phyloP scores from a whole-genome alignment of 2,113 vertebrate genomes.

The Glareola pratincola region DNA sequence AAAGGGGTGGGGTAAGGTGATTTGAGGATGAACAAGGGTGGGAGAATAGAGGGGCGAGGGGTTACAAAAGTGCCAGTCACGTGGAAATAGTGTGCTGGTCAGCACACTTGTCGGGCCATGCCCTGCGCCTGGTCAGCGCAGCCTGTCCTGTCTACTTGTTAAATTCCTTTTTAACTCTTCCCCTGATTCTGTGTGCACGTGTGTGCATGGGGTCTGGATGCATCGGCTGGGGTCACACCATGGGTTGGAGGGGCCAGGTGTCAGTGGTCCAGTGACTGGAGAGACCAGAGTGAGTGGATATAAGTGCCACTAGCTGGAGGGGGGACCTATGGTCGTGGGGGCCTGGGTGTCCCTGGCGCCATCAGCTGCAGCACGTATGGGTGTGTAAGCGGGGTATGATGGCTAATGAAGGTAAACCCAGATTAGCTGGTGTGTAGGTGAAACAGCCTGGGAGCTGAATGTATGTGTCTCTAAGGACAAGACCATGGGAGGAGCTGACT shows the following conservation, averaged over 20 bases:
- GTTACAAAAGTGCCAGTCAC: neutral
- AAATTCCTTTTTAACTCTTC: neutral
- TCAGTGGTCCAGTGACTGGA: neutral
- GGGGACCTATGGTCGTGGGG: too few relatives aligned
- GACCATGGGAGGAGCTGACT: neutral
- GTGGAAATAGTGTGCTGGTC: neutral
- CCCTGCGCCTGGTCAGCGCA: accelerated
- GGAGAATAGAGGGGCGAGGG: neutral
- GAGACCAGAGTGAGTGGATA: neutral
- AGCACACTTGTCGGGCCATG: neutral
- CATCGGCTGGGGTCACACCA: neutral
- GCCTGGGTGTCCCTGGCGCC: neutral
- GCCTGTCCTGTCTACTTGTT: neutral
- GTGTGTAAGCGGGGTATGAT: neutral
- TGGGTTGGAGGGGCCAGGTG: accelerated
- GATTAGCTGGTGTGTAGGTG: neutral
- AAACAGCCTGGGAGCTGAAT: neutral
- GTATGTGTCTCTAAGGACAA: neutral
- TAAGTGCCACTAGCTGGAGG: neutral
- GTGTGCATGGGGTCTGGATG: neutral
- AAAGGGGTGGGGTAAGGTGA: neutral
- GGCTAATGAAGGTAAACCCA: neutral
- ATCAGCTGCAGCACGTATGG: neutral
- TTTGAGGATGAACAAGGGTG: neutral
- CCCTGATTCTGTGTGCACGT: accelerated